Evolutionary conservation across 2,888 invertebrate genomes (phyloP).

Genomic region (Clitarchus hookeri): DNA sequence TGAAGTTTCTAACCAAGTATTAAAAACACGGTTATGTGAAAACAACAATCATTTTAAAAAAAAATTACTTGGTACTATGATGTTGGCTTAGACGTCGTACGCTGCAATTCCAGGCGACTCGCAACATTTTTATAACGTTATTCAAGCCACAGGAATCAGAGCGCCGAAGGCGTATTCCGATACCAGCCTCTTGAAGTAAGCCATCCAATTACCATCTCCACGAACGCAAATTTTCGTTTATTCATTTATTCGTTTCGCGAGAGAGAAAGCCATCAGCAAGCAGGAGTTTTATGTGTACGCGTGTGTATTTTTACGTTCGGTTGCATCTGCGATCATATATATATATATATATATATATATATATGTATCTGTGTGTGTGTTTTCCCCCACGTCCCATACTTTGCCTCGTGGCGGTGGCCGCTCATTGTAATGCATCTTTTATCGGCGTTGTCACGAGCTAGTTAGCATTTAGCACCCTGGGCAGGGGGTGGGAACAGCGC

Average conservation of each 20-base stretch:
- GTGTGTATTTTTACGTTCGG: background rate
- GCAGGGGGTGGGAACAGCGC: background rate
- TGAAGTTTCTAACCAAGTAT: too few species aligned
- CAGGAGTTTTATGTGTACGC: background rate
- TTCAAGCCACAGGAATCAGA: background rate
- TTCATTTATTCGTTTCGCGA: background rate
- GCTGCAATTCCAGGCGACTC: too few species aligned
- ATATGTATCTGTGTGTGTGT: too few species aligned
- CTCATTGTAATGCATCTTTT: conserved; percentile 34
- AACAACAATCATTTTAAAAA: too few species aligned
- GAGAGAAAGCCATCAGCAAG: background rate
- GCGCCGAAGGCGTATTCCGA: background rate
- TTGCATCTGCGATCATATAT: background rate
- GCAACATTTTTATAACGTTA: background rate
- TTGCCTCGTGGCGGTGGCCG: background rate
- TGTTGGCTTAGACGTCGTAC: too few species aligned
- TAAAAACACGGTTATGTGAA: too few species aligned
- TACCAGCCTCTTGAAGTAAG: background rate
- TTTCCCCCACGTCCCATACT: background rate
- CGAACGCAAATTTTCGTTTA: background rate
- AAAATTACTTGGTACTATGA: too few species aligned
- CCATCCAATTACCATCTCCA: background rate
- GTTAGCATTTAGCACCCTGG: conserved; percentile 30
- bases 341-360: background rate
- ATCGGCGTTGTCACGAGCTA: conserved; percentile 31